These are phyloP conservation scores for Lucinisca nassula DNA, from an alignment of 2,888 invertebrate species.

Conservation along the genomic window DNA sequence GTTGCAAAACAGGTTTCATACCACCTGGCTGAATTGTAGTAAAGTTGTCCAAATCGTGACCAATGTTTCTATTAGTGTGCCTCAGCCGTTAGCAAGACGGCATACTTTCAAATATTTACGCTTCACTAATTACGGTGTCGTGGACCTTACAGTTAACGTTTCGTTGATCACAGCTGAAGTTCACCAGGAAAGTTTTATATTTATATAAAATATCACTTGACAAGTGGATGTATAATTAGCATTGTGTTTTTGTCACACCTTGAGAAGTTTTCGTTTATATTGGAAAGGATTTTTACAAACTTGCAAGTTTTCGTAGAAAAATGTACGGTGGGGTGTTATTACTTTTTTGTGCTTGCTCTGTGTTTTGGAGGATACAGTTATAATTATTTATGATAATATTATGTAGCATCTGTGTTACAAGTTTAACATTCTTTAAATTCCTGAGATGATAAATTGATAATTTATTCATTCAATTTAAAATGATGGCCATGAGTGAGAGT, in stretches of 20 bases:
- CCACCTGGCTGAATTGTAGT: background rate
- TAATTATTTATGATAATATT: background rate
- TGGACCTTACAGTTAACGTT: constrained; percentile 8
- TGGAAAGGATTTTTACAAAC: no score
- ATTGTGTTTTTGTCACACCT: background rate
- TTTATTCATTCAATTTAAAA: constrained; percentile 2
- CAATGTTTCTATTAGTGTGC: constrained; percentile 2
- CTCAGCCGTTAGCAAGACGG: constrained; percentile 8
- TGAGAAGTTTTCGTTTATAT: no score
- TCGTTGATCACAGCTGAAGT: constrained; percentile 4
- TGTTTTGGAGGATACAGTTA: background rate
- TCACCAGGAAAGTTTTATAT: constrained; percentile 7
- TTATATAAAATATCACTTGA: background rate
- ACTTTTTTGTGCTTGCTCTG: no score
- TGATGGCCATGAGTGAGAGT: background rate
- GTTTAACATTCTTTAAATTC: background rate
- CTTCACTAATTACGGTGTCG: background rate
- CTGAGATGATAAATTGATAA: background rate
- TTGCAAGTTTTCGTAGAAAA: background rate
- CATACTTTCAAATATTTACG: background rate
- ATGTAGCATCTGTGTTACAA: background rate
- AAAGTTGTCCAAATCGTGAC: constrained; percentile 13
- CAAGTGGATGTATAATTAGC: background rate
- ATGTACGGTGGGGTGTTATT: background rate
- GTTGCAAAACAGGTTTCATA: background rate